Conservation (phyloP, 2,113 vertebrate genomes). For the Saccopteryx bilineata region DNA sequence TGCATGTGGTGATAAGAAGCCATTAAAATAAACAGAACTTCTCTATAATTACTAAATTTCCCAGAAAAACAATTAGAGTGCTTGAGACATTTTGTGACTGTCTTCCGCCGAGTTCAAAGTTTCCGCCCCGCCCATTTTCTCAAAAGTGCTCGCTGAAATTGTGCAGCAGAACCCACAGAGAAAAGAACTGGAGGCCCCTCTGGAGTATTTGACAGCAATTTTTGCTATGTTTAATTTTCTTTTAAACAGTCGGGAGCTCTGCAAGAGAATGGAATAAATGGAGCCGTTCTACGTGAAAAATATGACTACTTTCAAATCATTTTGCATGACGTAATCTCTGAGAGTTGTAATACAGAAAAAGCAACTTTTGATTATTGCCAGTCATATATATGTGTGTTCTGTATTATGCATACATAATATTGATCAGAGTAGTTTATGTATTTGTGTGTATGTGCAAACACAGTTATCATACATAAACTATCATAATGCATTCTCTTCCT, state of each 20-base stretch:
- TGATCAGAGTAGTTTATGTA: not conserved
- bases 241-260: conserved; percentile 55
- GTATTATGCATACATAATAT: not conserved
- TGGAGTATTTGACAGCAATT: conserved; percentile 38
- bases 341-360: not conserved
- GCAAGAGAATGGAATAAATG: conserved; percentile 16
- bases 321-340: conserved; percentile 14
- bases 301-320: not conserved
- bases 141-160: conserved; percentile 68
- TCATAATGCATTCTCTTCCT: not conserved
- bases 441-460: not conserved
- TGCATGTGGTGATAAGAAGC: conserved; percentile 88
- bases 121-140: conserved; percentile 42
- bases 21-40: conserved; percentile 89
- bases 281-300: not conserved
- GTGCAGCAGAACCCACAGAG: not conserved
- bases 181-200: not conserved
- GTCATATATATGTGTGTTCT: not conserved
- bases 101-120: conserved; percentile 68
- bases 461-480: not conserved
- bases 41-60: conserved; percentile 86
- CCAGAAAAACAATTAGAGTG: conserved; percentile 82
- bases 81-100: conserved; percentile 82
- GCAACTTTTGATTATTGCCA: not conserved
- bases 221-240: conserved; percentile 63